Conservation (phyloP, 23 tunicate species). For the Corella eumyota region DNA sequence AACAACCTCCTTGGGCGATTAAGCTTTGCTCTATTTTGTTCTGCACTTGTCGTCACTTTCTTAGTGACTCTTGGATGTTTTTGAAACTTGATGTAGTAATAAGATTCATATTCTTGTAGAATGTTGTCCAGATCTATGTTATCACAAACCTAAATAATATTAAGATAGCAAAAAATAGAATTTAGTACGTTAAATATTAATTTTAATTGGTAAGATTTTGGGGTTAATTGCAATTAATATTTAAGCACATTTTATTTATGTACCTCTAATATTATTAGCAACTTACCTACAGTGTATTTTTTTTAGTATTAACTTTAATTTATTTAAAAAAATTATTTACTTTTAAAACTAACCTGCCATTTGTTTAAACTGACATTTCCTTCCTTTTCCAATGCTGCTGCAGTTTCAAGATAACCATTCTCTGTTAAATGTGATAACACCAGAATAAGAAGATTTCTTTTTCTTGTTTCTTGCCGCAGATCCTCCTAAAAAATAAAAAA, state of each 20-base stretch:
- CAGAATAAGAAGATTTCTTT: constrained; percentile 74
- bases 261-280: too few species aligned
- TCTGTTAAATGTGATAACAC: constrained; percentile 77
- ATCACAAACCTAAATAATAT: constrained; percentile 97
- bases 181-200: too few species aligned
- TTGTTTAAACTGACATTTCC: constrained; percentile 64
- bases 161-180: too few species aligned
- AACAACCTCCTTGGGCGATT: constrained; percentile 34
- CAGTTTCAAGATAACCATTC: constrained; percentile 79
- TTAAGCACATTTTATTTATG: too few species aligned
- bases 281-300: too few species aligned
- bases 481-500: constrained; percentile 41
- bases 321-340: too few species aligned
- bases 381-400: constrained; percentile 69
- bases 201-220: too few species aligned
- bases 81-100: constrained; percentile 86
- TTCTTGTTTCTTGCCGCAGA: constrained; percentile 65
- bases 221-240: too few species aligned
- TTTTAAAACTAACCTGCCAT: too few species aligned
- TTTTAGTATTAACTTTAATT: too few species aligned
- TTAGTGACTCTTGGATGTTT: constrained; percentile 77
- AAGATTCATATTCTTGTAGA: constrained; percentile 91
- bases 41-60: constrained; percentile 66
- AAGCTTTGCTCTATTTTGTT: constrained; percentile 36
- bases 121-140: constrained; percentile 87